phyloP scores from a whole-genome alignment of 1,140 invertebrate genomes.

The Hestina assimilis region DNA sequence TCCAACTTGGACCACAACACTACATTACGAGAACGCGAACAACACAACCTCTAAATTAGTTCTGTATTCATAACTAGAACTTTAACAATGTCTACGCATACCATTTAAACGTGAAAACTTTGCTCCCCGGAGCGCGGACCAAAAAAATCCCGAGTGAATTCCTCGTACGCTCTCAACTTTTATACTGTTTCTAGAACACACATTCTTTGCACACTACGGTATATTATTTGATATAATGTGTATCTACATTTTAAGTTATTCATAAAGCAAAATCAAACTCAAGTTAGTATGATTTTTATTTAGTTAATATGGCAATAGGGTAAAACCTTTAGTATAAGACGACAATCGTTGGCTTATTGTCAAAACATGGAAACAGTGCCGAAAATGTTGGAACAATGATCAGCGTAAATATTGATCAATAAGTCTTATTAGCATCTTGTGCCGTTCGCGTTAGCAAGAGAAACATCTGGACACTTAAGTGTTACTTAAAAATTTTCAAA shows the following conservation, averaged over 20 bases:
- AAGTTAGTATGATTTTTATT: too few relatives aligned
- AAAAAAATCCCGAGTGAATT: slow-evolving; percentile 6
- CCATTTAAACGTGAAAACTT: slow-evolving; percentile 1
- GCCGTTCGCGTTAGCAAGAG: too few relatives aligned
- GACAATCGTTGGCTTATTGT: too few relatives aligned
- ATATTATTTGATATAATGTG: not conserved
- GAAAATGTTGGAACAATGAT: too few relatives aligned
- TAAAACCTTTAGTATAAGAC: too few relatives aligned
- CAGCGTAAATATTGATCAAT: too few relatives aligned
- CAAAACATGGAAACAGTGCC: too few relatives aligned
- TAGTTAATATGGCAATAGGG: too few relatives aligned
- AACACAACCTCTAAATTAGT: not conserved
- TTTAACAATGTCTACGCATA: not conserved
- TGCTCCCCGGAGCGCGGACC: not conserved
- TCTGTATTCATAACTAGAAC: not conserved
- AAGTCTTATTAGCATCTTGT: too few relatives aligned
- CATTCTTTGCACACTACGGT: slow-evolving; percentile 1
- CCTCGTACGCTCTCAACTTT: not conserved
- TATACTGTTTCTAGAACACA: slow-evolving; percentile 4
- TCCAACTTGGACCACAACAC: not conserved
- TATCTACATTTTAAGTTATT: not conserved
- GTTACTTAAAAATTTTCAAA: too few relatives aligned
- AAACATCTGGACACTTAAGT: too few relatives aligned
- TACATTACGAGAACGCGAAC: too few relatives aligned
- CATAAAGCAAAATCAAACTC: not conserved